phyloP scores from a whole-genome alignment of 2,797 vertebrate species.

The Cygnus olor region DNA sequence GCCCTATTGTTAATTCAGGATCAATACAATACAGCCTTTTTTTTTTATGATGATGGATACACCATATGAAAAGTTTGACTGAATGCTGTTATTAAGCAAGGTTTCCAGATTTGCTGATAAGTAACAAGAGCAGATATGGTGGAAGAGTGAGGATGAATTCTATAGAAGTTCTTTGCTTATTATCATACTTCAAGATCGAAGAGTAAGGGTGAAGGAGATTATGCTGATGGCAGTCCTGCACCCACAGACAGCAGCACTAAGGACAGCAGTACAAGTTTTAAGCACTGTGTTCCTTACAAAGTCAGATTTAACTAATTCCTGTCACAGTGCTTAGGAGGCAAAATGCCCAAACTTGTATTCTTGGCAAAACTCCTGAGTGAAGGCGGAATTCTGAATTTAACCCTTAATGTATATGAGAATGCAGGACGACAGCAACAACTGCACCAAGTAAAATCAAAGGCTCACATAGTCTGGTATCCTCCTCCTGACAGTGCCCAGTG shows the following conservation, averaged over 20 bases:
- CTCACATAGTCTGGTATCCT: not conserved
- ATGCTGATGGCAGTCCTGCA: not conserved
- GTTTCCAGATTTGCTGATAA: not conserved
- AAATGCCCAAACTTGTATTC: conserved; percentile 5
- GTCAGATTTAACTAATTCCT: conserved; percentile 56
- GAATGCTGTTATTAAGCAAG: not conserved
- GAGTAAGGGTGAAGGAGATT: not conserved
- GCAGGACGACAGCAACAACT: not conserved
- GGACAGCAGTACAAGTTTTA: not conserved
- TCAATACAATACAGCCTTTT: not conserved
- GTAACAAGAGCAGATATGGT: not conserved
- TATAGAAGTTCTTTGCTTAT: not conserved
- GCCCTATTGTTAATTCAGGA: not conserved
- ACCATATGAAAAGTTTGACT: not conserved
- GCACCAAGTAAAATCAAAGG: not conserved
- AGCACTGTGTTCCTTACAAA: not conserved
- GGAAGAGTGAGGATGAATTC: not conserved
- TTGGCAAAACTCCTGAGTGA: conserved; percentile 17
- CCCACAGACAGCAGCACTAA: not conserved
- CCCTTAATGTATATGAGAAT: not conserved
- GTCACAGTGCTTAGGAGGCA: conserved; percentile 1
- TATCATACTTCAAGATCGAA: not conserved
- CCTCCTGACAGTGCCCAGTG: not conserved
- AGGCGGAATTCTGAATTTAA: not conserved
- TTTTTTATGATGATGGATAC: not conserved